Base-by-base conservation (phyloP, 1,140 invertebrate genomes). In the Matsumurasca onukii region DNA sequence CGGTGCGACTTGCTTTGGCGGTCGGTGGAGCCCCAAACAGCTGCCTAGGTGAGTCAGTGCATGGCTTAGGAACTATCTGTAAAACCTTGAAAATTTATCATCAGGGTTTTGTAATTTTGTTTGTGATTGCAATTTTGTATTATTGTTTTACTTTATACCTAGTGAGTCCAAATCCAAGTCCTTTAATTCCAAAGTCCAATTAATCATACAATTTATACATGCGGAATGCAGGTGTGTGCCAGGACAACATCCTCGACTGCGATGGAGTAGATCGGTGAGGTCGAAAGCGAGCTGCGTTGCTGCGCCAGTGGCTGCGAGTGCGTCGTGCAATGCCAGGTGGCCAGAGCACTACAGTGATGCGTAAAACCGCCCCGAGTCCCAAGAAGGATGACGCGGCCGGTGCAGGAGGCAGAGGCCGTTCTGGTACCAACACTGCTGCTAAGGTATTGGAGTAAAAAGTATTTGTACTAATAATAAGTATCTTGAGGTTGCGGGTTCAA, bases 1-100 rank as follows among this genome's bases (percentile, higher is more conserved):
- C 0, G 96, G 96, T 2, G 95, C 96, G 0, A 97, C 94, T 0
- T 98, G 95, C 75, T 87, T 97, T 22, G 91, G 93, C 13, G 94
- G 94, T 1, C 84, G 87, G 51, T 97, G 94, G 94, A 92, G 89
- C 70, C 94, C 94, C 0, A 85, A 84, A 69, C 85, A 92, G 73
- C 76, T 92, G 25, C 89, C 89, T 3, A 89, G 85, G 87, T 89
- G 79, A 76, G 61, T 31, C 30, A n/a, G n/a, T n/a, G n/a, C n/a
- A n/a, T n/a, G n/a, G n/a, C n/a, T n/a, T n/a, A n/a, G n/a, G n/a
- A n/a, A n/a, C n/a, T n/a, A n/a, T n/a, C n/a, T n/a, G n/a, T n/a
- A n/a, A n/a, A n/a, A n/a, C n/a, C n/a, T n/a, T n/a, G n/a, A n/a
- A n/a, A n/a, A n/a, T n/a, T n/a, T n/a, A n/a, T n/a, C n/a, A n/a